phyloP scores from a whole-genome alignment of 2,113 vertebrate species.

The Pimephales promelas region DNA sequence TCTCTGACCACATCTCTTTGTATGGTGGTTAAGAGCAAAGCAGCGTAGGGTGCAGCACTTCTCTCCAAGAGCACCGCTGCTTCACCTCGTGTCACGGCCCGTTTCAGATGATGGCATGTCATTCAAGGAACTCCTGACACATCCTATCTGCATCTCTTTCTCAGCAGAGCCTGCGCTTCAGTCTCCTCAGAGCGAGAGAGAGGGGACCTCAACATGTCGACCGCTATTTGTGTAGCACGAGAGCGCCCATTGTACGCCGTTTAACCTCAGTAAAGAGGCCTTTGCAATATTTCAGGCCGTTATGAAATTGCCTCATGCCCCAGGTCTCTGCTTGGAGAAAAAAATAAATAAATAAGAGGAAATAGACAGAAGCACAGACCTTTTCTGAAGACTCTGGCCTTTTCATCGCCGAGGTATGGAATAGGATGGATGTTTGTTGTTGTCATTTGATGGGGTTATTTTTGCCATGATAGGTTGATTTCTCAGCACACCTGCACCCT shows the following conservation, averaged over 20 bases:
- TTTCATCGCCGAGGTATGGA: slow-evolving; percentile 19
- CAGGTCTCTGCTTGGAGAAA: not conserved
- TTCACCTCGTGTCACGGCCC: not conserved
- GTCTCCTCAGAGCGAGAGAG: slow-evolving; percentile 1
- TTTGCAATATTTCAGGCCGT: slow-evolving; percentile 27
- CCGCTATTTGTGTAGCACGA: not conserved
- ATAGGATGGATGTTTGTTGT: slow-evolving; percentile 35
- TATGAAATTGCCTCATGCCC: slow-evolving; percentile 4
- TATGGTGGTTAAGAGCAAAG: slow-evolving; percentile 9
- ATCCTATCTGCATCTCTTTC: slow-evolving; percentile 42
- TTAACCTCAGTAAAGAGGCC: slow-evolving; percentile 36
- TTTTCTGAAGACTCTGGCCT: slow-evolving; percentile 25
- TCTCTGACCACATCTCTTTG: not conserved
- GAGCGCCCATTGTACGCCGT: not conserved
- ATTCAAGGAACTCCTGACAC: slow-evolving; percentile 47
- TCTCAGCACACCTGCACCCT: slow-evolving; percentile 21
- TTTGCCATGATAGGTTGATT: slow-evolving; percentile 28
- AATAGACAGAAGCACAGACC: slow-evolving; percentile 15
- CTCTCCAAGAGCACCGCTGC: too few relatives aligned
- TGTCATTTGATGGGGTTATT: slow-evolving; percentile 36
- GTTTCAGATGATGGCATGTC: slow-evolving; percentile 33
- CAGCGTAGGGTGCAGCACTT: not conserved
- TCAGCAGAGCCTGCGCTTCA: not conserved
- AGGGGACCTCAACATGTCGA: not conserved
- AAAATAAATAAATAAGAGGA: not conserved